phyloP scores from a whole-genome alignment of 2,888 invertebrate species.

The Agrochola lota region DNA sequence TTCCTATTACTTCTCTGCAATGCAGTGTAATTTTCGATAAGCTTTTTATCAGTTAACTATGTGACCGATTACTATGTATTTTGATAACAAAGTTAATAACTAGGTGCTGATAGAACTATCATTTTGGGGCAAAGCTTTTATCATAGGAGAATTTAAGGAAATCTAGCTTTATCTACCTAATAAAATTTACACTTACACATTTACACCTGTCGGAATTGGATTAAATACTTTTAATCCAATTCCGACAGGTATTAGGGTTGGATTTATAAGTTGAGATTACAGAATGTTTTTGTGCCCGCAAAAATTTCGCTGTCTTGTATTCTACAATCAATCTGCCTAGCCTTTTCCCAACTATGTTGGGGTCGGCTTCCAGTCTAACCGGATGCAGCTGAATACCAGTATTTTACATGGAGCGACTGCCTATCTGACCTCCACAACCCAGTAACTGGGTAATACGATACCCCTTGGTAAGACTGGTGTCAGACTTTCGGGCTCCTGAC shows the following conservation, averaged over 20 bases:
- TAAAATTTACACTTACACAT: too few relatives aligned
- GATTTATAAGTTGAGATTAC: constrained; percentile 29
- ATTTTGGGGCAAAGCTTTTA: constrained; percentile 3
- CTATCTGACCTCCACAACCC: too few relatives aligned
- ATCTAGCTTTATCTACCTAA: background rate
- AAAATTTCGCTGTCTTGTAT: background rate
- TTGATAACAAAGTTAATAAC: constrained; percentile 16
- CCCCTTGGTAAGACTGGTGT: too few relatives aligned
- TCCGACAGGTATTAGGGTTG: constrained; percentile 9
- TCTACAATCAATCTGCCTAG: too few relatives aligned
- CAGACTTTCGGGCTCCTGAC: too few relatives aligned
- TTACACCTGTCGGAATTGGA: too few relatives aligned
- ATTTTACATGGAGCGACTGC: too few relatives aligned
- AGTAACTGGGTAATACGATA: too few relatives aligned
- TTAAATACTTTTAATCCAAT: constrained; percentile 27
- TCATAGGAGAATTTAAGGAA: constrained; percentile 7
- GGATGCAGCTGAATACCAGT: too few relatives aligned
- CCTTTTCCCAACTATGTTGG: too few relatives aligned
- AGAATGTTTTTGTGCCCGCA: background rate
- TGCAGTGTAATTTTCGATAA: constrained; percentile 20
- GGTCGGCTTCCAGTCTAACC: too few relatives aligned
- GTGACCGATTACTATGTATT: background rate
- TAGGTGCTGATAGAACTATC: constrained; percentile 3
- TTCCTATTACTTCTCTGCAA: background rate
- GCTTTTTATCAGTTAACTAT: constrained; percentile 2